phyloP scores from a whole-genome alignment of 2,888 invertebrate species.

The Hedya salicella region DNA sequence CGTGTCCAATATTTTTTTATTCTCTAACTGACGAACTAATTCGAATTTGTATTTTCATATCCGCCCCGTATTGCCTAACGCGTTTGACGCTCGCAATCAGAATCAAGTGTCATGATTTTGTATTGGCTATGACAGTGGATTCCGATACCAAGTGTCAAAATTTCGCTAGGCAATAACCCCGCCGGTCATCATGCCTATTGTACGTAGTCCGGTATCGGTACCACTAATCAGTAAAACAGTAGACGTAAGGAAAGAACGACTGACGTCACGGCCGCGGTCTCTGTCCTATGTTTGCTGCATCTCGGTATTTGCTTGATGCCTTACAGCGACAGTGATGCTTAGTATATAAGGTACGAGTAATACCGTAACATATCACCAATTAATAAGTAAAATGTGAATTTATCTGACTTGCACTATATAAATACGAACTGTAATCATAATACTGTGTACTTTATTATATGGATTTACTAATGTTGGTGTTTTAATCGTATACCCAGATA shows the following conservation, averaged over 20 bases:
- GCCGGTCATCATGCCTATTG: no score
- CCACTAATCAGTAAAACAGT: no score
- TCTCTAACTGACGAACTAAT: no score
- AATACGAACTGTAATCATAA: conserved; percentile 48
- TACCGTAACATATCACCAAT: conserved; percentile 57
- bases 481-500: conserved; percentile 16
- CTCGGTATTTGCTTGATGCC: conserved; percentile 49
- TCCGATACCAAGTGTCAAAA: no score
- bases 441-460: conserved; percentile 49
- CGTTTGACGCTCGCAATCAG: no score
- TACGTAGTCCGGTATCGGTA: no score
- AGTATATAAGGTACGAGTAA: conserved; percentile 52
- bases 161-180: no score
- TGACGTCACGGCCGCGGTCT: conserved; percentile 21
- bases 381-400: conserved; percentile 50
- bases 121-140: no score
- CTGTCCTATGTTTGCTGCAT: conserved; percentile 36
- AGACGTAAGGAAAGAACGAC: conserved; percentile 2
- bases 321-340: conserved; percentile 53
- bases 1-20: no score
- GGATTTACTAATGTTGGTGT: conserved; percentile 42
- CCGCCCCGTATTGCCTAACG: no score
- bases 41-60: no score
- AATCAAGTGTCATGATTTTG: no score
- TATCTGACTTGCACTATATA: conserved; percentile 45